These are phyloP conservation scores for Atractosteus spatula DNA, from an alignment of 2,113 vertebrate genomes.

Conservation along the genomic window DNA sequence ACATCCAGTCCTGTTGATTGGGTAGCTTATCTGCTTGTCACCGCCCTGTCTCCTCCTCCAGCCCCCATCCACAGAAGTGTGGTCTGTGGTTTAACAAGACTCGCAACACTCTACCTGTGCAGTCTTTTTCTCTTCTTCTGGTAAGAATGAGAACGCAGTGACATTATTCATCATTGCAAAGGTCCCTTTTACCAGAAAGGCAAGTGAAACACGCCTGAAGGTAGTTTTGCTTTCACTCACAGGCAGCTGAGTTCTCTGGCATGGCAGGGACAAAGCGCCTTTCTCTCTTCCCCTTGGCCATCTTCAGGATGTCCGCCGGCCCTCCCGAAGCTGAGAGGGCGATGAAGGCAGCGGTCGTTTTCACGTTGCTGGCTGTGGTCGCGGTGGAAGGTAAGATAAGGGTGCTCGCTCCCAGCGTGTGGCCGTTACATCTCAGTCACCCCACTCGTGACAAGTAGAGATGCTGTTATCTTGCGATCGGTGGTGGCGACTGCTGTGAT, in stretches of 20 bases:
- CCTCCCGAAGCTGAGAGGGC: constrained; percentile 29
- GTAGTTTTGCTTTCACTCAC: neutral
- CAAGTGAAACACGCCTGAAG: constrained; percentile 14
- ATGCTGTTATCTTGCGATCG: neutral
- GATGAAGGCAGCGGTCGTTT: constrained; percentile 18
- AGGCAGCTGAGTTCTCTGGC: neutral
- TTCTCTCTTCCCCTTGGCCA: constrained; percentile 1
- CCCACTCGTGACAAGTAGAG: neutral
- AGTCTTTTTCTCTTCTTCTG: neutral
- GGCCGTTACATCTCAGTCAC: neutral
- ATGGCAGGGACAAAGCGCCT: neutral
- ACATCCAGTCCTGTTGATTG: too few species aligned
- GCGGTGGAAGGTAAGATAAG: constrained; percentile 36
- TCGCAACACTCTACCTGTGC: constrained; percentile 23
- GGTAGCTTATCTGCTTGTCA: neutral
- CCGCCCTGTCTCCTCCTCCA: neutral
- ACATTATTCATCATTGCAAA: constrained; percentile 19
- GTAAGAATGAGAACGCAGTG: constrained; percentile 21
- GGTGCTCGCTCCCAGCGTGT: neutral
- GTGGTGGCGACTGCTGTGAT: neutral
- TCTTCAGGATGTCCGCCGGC: constrained; percentile 19
- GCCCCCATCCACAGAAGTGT: constrained; percentile 28
- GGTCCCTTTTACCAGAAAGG: constrained; percentile 22
- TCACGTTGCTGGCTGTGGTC: constrained; percentile 31
- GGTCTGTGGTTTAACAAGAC: constrained; percentile 37